A percentile compares a stretch with the other conserved stretches of the same genome.
Evolutionary conservation across 1,140 invertebrate genomes (phyloP).

Genomic region (Drosophila guanche): DNA sequence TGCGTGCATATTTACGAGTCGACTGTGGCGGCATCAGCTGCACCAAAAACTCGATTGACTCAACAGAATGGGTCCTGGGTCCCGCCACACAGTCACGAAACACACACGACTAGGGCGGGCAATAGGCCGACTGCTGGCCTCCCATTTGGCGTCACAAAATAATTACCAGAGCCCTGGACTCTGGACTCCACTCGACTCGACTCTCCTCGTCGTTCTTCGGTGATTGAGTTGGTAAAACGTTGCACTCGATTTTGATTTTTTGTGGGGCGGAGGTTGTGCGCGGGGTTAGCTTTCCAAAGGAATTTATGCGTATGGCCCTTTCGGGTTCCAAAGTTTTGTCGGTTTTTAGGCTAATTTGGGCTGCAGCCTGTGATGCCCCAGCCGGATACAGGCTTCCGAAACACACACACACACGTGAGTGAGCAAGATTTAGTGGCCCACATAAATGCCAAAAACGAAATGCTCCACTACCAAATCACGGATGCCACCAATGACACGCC

Average conservation of each 20-base stretch:
- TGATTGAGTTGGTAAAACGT: constrained; percentile 80
- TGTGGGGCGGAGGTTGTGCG: neutral
- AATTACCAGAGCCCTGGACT: constrained; percentile 70
- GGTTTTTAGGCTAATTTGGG: constrained; percentile 76
- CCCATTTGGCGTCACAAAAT: constrained; percentile 73
- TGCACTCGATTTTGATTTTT: constrained; percentile 79
- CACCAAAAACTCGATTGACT: constrained; percentile 76
- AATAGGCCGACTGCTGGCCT: constrained; percentile 28
- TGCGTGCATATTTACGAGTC: constrained; percentile 81
- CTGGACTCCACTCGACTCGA: constrained; percentile 18
- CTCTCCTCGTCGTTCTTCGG: constrained; percentile 26
- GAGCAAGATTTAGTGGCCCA: constrained; percentile 75
- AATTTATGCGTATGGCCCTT: constrained; percentile 68
- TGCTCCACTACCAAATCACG: constrained; percentile 74
- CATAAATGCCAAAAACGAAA: constrained; percentile 79
- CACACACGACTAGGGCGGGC: neutral
- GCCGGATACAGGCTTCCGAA: constrained; percentile 15
- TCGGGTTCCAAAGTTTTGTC: constrained; percentile 60
- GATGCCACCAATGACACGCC: constrained; percentile 64
- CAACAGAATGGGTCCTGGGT: constrained; percentile 12
- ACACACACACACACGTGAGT: constrained; percentile 35
- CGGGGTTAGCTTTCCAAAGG: constrained; percentile 1
- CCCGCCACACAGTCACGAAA: no score
- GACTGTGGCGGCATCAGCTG: constrained; percentile 78
- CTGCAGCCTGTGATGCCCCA: constrained; percentile 44